Percentiles rank a stretch among this genome's conserved stretches.
phyloP scores from a whole-genome alignment of 2,113 vertebrate genomes.

The Limanda limanda region DNA sequence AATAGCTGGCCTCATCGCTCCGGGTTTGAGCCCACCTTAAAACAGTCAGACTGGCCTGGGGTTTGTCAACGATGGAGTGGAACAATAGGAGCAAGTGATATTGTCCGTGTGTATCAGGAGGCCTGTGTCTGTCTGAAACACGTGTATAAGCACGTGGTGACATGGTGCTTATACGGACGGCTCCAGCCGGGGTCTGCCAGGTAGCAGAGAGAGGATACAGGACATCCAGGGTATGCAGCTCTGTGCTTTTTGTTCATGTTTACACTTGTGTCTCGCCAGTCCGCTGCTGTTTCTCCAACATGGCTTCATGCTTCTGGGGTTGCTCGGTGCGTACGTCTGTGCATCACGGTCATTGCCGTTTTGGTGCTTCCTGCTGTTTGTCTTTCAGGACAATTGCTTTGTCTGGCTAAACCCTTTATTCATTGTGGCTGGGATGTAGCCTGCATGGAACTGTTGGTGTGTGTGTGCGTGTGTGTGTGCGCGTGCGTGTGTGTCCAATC shows the following conservation, averaged over 20 bases:
- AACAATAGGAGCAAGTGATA: conserved; percentile 77
- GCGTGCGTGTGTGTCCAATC: conserved; percentile 34
- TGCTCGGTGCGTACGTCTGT: not conserved
- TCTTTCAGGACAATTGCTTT: conserved; percentile 65
- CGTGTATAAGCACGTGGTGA: conserved; percentile 69
- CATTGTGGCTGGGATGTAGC: conserved; percentile 64
- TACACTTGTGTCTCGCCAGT: conserved; percentile 1
- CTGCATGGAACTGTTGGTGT: conserved; percentile 36
- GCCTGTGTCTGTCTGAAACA: conserved; percentile 77
- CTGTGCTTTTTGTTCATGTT: conserved; percentile 63
- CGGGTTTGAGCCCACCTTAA: conserved; percentile 59
- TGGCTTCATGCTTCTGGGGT: conserved; percentile 1
- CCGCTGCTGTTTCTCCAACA: not conserved
- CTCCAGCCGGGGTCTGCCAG: conserved; percentile 68
- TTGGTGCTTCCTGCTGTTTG: conserved; percentile 58
- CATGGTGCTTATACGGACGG: conserved; percentile 49
- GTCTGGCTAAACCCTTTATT: conserved; percentile 57
- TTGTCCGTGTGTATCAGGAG: conserved; percentile 80
- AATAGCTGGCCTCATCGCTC: conserved; percentile 59
- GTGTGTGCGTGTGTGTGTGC: conserved; percentile 25
- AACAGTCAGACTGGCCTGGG: conserved; percentile 40
- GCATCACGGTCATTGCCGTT: conserved; percentile 48
- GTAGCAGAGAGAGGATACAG: conserved; percentile 57
- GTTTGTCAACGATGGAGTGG: conserved; percentile 42
- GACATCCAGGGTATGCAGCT: conserved; percentile 82